Conservation (phyloP, 2,113 vertebrate species). For the Orientallactaga bullata region DNA sequence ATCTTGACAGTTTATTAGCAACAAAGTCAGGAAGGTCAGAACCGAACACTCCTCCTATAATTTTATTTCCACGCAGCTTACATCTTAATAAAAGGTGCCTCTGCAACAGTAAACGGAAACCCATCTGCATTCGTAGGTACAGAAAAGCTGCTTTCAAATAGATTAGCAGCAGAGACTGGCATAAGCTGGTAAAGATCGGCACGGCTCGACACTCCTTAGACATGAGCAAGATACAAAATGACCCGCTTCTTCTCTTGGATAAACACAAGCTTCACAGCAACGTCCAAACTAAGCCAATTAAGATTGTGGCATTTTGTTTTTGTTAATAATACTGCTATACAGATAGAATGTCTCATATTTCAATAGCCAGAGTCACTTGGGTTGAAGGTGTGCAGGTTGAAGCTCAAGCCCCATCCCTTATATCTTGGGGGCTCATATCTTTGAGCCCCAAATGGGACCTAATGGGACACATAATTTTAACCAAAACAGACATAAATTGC, state of each 20-base stretch:
- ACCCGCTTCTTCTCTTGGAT: conserved; percentile 39
- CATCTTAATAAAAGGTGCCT: conserved; percentile 82
- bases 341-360: neutral
- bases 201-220: conserved; percentile 40
- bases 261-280: conserved; percentile 29
- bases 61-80: conserved; percentile 75
- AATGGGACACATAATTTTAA: conserved; percentile 1
- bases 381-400: neutral
- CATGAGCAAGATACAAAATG: conserved; percentile 45
- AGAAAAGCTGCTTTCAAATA: conserved; percentile 66
- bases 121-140: conserved; percentile 71
- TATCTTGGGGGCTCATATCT: neutral
- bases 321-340: neutral
- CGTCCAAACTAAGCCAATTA: conserved; percentile 45
- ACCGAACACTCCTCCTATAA: conserved; percentile 79
- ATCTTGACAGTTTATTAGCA: conserved; percentile 85
- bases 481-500: neutral
- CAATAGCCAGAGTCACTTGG: neutral
- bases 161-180: conserved; percentile 61
- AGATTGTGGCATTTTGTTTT: neutral
- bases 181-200: conserved; percentile 24
- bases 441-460: no score
- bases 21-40: conserved; percentile 84
- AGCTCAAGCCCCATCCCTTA: neutral
- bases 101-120: conserved; percentile 78